Percentiles rank a stretch among this genome's conserved stretches.
phyloP scores from a whole-genome alignment of 1,140 invertebrate species.

The Drosophila chauvacae region DNA sequence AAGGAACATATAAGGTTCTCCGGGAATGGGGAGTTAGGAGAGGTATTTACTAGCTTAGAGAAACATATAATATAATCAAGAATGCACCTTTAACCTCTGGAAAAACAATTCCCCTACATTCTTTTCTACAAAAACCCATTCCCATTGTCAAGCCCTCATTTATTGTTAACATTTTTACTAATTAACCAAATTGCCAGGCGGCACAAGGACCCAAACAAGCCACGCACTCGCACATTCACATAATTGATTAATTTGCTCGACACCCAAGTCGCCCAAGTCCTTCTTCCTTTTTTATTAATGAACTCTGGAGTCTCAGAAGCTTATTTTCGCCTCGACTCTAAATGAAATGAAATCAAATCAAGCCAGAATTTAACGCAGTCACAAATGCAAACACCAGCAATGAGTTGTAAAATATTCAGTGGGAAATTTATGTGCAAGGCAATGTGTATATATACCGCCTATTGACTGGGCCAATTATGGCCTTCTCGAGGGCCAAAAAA shows the following conservation, averaged over 20 bases:
- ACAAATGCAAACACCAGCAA: constrained; percentile 47
- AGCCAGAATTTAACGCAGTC: constrained; percentile 40
- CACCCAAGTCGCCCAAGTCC: constrained; percentile 17
- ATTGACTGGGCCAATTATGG: constrained; percentile 78
- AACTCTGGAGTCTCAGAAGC: constrained; percentile 29
- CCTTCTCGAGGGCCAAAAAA: constrained; percentile 24
- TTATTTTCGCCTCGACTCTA: constrained; percentile 31
- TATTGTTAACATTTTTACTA: constrained; percentile 71
- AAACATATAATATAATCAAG: background rate
- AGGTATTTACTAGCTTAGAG: background rate
- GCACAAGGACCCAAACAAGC: constrained; percentile 12
- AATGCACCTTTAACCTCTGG: too few species aligned
- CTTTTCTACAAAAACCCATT: background rate
- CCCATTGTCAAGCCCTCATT: constrained; percentile 28
- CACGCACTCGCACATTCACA: constrained; percentile 13
- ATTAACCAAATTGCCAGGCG: constrained; percentile 71
- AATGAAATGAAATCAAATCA: constrained; percentile 75
- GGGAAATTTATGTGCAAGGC: constrained; percentile 45
- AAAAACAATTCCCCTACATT: constrained; percentile 1
- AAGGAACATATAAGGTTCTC: too few species aligned
- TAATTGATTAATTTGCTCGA: constrained; percentile 67
- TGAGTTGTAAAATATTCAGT: constrained; percentile 50
- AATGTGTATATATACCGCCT: constrained; percentile 26
- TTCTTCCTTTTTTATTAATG: constrained; percentile 62
- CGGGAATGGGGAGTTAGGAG: background rate